These are phyloP conservation scores for Apis dorsata DNA, from an alignment of 1,140 invertebrate species.

Conservation along the genomic window DNA sequence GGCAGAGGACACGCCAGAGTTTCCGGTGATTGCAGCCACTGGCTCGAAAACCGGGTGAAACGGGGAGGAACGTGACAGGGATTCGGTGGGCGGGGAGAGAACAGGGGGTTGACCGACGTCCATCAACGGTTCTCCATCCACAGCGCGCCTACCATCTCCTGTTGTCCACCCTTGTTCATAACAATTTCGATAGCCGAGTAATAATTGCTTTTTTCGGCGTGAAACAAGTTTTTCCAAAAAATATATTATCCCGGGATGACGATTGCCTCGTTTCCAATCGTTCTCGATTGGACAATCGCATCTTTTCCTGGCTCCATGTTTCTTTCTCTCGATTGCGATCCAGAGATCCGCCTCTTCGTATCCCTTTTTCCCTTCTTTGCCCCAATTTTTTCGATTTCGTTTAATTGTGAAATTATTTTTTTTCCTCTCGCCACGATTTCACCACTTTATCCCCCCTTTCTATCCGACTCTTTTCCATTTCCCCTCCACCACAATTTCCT, in stretches of 20 bases:
- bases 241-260: background rate
- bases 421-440: too few relatives aligned
- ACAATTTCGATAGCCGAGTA: slow-evolving; percentile 48
- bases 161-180: slow-evolving; percentile 41
- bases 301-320: background rate
- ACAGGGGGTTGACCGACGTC: slow-evolving; percentile 22
- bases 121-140: slow-evolving; percentile 39
- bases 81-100: background rate
- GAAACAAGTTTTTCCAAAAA: slow-evolving; percentile 44
- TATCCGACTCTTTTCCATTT: too few relatives aligned
- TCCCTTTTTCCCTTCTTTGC: too few relatives aligned
- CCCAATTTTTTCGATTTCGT: background rate
- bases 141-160: background rate
- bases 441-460: too few relatives aligned
- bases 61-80: slow-evolving; percentile 26
- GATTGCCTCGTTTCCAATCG: background rate
- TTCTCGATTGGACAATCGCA: background rate
- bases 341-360: too few relatives aligned
- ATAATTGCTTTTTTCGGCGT: slow-evolving; percentile 55
- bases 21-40: slow-evolving; percentile 21
- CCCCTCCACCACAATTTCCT: too few relatives aligned
- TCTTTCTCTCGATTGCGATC: background rate
- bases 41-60: slow-evolving; percentile 37
- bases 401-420: too few relatives aligned
- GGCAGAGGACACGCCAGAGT: background rate